These are phyloP conservation scores for Drosophila demipolita DNA, from an alignment of 2,888 invertebrate genomes.

Conservation along the genomic window DNA sequence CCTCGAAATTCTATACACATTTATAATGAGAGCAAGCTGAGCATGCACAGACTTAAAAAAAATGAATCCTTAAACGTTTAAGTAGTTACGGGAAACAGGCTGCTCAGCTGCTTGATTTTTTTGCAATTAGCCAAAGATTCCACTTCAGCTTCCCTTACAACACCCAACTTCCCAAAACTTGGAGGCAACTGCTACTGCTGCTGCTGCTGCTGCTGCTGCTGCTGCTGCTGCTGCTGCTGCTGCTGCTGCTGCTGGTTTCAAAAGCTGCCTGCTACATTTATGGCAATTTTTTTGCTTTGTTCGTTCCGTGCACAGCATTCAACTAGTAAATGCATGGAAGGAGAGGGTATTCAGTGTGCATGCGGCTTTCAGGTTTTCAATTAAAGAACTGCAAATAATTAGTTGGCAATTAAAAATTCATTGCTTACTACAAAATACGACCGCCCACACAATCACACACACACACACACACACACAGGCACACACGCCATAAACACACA, in stretches of 20 bases:
- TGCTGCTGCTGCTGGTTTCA: conserved; percentile 4
- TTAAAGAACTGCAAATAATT: conserved; percentile 75
- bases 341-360: conserved; percentile 15
- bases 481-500: conserved; percentile 12
- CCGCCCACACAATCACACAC: conserved; percentile 36
- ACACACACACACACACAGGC: conserved; percentile 17
- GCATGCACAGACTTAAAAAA: neutral
- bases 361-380: conserved; percentile 62
- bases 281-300: conserved; percentile 4
- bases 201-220: neutral
- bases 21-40: conserved; percentile 1
- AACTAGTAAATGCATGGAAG: conserved; percentile 10
- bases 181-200: neutral
- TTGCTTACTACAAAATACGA: conserved; percentile 50
- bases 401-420: conserved; percentile 72
- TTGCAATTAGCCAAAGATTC: conserved; percentile 23
- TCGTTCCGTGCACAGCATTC: conserved; percentile 19
- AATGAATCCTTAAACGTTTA: neutral
- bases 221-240: neutral
- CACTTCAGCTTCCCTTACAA: neutral
- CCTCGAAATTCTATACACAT: neutral
- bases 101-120: conserved; percentile 3
- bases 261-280: conserved; percentile 26
- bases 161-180: neutral
- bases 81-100: neutral